Conservation (phyloP, 2,888 invertebrate species). For the Nephrotoma appendiculata region DNA sequence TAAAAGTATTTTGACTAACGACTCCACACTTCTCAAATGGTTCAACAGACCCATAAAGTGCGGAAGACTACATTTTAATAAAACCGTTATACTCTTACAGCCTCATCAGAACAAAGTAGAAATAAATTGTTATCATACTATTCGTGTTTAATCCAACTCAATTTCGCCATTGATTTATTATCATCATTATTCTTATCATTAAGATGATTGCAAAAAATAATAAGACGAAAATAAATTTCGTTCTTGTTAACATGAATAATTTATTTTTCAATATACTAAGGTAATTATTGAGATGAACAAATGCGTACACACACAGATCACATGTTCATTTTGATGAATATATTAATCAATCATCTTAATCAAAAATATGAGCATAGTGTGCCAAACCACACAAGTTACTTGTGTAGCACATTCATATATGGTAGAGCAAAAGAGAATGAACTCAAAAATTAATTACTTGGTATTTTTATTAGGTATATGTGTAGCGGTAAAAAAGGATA, state of each 20-base stretch:
- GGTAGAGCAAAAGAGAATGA: neutral
- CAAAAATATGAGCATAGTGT: neutral
- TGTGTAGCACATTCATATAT: neutral
- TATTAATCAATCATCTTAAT: neutral
- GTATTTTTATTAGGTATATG: neutral
- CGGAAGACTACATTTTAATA: too few relatives aligned
- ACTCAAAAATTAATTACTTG: neutral
- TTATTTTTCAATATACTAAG: neutral
- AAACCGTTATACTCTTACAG: too few relatives aligned
- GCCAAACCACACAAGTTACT: neutral
- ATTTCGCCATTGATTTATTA: neutral
- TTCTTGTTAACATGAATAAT: neutral
- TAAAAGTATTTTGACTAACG: too few relatives aligned
- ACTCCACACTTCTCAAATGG: too few relatives aligned
- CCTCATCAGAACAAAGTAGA: too few relatives aligned
- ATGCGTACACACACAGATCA: neutral
- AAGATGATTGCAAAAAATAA: neutral
- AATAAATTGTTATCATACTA: too few relatives aligned
- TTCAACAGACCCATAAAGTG: too few relatives aligned
- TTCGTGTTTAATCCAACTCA: neutral
- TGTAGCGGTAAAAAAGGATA: neutral
- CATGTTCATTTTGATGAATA: neutral
- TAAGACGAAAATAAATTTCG: neutral
- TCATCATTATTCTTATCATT: neutral
- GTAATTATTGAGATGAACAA: neutral